These are phyloP conservation scores for Nyleta sp. DNA, from an alignment of 2,888 invertebrate species.

Conservation along the genomic window DNA sequence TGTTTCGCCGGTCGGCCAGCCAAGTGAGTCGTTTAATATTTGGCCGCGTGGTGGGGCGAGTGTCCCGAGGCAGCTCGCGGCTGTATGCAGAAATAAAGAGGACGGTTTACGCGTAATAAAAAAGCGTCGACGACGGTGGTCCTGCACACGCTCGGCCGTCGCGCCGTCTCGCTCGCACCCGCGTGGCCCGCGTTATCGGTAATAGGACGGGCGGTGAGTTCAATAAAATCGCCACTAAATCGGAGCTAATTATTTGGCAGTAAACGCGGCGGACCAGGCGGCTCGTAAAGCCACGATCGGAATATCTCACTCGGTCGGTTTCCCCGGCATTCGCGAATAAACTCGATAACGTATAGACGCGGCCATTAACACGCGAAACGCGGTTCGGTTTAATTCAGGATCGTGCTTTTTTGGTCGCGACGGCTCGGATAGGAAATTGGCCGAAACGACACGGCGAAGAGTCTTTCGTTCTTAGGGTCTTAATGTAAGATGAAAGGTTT, in stretches of 20 bases:
- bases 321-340: constrained; percentile 74
- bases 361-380: constrained; percentile 50
- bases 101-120: constrained; percentile 80
- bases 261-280: constrained; percentile 73
- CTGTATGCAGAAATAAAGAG: constrained; percentile 75
- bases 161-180: constrained; percentile 36
- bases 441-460: no score
- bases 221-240: constrained; percentile 79
- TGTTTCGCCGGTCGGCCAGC: constrained; percentile 26
- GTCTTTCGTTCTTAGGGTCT: no score
- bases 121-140: constrained; percentile 70
- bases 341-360: constrained; percentile 72
- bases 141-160: constrained; percentile 50
- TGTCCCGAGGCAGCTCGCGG: constrained; percentile 55
- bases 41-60: constrained; percentile 36
- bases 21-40: constrained; percentile 66
- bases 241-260: constrained; percentile 81
- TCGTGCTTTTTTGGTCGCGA: no score
- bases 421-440: no score
- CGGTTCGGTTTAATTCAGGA: no score
- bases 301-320: constrained; percentile 74
- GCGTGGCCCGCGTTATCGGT: constrained; percentile 64
- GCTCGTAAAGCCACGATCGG: constrained; percentile 74
- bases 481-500: no score
- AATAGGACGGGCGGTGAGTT: constrained; percentile 69